Evolutionary conservation across 2,797 vertebrate genomes (phyloP).

Genomic region (Molossus molossus): DNA sequence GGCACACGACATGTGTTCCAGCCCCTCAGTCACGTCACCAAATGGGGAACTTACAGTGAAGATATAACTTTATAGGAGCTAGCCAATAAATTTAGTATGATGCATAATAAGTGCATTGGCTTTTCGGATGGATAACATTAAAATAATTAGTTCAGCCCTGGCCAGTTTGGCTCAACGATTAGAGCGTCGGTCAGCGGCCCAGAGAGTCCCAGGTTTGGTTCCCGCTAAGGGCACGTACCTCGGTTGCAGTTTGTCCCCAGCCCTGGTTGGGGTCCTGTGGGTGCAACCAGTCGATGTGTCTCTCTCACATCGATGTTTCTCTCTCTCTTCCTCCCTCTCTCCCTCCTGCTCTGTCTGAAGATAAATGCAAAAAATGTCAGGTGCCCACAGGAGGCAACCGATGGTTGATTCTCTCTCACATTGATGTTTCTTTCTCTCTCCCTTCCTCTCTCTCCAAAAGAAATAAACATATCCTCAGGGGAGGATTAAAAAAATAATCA

Average conservation of each 20-base stretch:
- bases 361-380: too few species aligned
- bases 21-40: neutral
- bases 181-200: too few species aligned
- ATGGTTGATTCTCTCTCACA: neutral
- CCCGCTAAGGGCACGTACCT: too few species aligned
- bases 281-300: too few species aligned
- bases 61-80: slow-evolving; percentile 36
- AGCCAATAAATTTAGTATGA: neutral
- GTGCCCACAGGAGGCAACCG: neutral
- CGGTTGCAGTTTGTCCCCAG: too few species aligned
- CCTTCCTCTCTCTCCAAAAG: neutral
- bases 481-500: neutral
- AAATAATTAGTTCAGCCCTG: neutral
- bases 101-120: neutral
- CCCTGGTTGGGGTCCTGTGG: too few species aligned
- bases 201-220: too few species aligned
- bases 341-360: too few species aligned
- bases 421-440: neutral
- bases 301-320: too few species aligned
- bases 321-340: too few species aligned
- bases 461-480: neutral
- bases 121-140: neutral
- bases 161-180: too few species aligned
- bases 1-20: slow-evolving; percentile 37
- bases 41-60: neutral